Evolutionary conservation across 2,113 vertebrate species (phyloP), one percentile per base, ranked within the genome.

Genomic region (Struthidea cinerea): DNA sequence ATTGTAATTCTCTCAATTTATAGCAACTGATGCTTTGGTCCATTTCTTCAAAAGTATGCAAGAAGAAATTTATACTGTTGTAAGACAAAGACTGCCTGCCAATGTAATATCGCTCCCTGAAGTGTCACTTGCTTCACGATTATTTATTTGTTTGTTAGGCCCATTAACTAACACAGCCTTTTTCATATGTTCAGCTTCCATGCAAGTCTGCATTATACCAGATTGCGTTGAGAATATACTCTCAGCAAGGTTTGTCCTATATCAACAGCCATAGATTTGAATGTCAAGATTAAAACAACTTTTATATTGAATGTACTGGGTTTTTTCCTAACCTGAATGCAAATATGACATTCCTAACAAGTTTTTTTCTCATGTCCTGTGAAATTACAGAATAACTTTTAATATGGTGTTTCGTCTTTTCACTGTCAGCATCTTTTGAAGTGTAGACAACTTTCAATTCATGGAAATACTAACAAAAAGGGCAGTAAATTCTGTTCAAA

Each of bases 171-270:
- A 53, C 13, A 27, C 20, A 55, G 4, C 6, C 41, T 22, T 61
- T 3, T 49, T 46, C 15, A n/a, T 49, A 67, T 35, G 32, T 39
- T 90, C 27, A 52, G 21, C 49, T 73, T 90, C 91, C 78, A 24
- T 91, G 10, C 20, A 94, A 91, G 63, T 82, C 73, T 78, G 41
- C 55, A 59, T 84, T 88, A 74, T 27, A 75, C 19, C 37, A 85
- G 56, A 64, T 87, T 95, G 92, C 89, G 55, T 64, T 79, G 78
- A 87, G 89, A 79, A 76, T 23, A 44, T 6, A 37, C 5, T 63
- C 21, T 81, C 49, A 87, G 24, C 12, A 70, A 74, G 7, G 5
- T 85, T 59, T 55, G 28, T 49, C 37, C 5, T 56, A 3, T 26
- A 30, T 33, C 30, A 79, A 75, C 20, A 24, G 23, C 28, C 20